Evolutionary conservation across 2,888 invertebrate species (phyloP).

Genomic region (Troides aeacus): DNA sequence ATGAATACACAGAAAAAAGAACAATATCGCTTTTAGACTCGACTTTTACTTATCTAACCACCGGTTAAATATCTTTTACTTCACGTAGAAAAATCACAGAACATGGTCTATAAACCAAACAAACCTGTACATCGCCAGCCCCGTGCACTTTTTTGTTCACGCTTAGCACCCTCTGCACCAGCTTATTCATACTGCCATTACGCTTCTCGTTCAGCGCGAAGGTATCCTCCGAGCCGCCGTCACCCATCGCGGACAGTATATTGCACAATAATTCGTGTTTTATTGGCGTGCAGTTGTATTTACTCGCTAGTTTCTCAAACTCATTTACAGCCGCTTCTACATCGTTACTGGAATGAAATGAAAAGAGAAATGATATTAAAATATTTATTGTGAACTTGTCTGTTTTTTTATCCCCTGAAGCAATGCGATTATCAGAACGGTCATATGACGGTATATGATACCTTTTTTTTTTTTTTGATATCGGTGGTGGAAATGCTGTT

Average conservation of each 20-base stretch:
- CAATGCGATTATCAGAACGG: no score
- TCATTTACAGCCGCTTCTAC: constrained; percentile 77
- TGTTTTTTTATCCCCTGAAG: no score
- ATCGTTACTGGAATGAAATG: constrained; percentile 55
- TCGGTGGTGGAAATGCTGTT: no score
- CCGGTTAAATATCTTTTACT: no score
- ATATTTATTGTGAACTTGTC: no score
- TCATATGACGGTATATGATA: no score
- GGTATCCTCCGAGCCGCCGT: constrained; percentile 56
- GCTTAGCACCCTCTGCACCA: constrained; percentile 55
- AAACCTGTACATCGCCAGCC: constrained; percentile 62
- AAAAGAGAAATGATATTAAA: not conserved
- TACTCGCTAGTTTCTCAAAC: constrained; percentile 69
- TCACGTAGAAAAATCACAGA: no score
- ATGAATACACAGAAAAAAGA: no score
- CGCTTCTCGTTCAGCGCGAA: constrained; percentile 54
- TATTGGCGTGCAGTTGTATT: constrained; percentile 82
- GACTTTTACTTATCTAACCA: no score
- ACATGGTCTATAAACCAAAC: not conserved
- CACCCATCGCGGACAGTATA: constrained; percentile 54
- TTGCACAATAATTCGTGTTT: constrained; percentile 81
- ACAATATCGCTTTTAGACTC: no score
- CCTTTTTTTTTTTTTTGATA: no score
- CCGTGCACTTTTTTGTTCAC: constrained; percentile 62
- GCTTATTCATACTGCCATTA: constrained; percentile 49